A percentile compares a stretch with the other conserved stretches of the same genome.
phyloP scores from a whole-genome alignment of 2,113 vertebrate genomes.

The Heloderma charlesbogerti region DNA sequence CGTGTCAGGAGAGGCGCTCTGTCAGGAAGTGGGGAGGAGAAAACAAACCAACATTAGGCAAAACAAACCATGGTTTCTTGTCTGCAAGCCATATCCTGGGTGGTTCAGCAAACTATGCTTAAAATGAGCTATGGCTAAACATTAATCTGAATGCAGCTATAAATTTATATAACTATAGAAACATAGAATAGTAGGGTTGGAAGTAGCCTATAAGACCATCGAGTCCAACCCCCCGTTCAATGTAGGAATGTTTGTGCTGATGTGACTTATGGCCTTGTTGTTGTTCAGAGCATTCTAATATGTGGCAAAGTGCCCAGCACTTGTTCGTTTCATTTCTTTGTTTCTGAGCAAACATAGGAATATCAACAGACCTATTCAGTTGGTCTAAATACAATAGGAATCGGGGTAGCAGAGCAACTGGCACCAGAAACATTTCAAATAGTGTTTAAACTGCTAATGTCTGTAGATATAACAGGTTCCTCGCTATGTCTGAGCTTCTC shows the following conservation, averaged over 20 bases:
- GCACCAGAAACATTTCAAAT: neutral
- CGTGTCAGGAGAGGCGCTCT: no score
- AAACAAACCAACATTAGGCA: neutral
- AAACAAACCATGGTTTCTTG: neutral
- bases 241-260: no score
- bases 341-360: neutral
- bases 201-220: no score
- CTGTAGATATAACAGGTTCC: neutral
- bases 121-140: neutral
- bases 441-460: neutral
- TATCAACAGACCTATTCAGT: neutral
- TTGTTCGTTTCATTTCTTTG: neutral
- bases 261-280: neutral
- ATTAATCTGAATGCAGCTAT: no score
- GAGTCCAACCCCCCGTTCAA: no score
- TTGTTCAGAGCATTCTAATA: neutral
- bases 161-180: no score
- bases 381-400: slow-evolving; percentile 4
- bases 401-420: neutral
- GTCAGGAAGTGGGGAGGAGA: no score
- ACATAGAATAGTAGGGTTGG: no score
- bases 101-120: neutral
- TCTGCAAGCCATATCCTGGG: neutral
- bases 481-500: neutral
- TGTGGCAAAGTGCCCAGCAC: neutral